These are phyloP conservation scores for Scytalopus superciliaris DNA, from an alignment of 2,113 vertebrate genomes.

Conservation along the genomic window DNA sequence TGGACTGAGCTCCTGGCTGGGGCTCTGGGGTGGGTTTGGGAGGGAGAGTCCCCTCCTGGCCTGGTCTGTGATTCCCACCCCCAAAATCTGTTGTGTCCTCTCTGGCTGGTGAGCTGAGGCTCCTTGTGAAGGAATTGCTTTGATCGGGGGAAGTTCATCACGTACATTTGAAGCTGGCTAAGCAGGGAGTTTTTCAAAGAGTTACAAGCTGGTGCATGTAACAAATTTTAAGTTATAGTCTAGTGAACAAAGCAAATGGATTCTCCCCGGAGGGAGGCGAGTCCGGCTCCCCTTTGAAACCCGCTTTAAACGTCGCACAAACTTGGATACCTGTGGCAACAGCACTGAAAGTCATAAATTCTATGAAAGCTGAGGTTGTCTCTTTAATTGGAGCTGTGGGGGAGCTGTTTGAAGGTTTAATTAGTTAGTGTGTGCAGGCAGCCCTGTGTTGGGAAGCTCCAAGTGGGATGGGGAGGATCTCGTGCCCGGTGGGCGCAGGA, in stretches of 20 bases:
- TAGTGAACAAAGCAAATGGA: slow-evolving; percentile 42
- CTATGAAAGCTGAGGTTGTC: neutral
- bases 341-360: slow-evolving; percentile 45
- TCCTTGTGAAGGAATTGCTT: slow-evolving; percentile 20
- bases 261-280: slow-evolving; percentile 48
- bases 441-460: neutral
- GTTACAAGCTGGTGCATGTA: slow-evolving; percentile 58
- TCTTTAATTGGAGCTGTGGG: slow-evolving; percentile 33
- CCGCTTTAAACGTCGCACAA: neutral
- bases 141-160: slow-evolving; percentile 38
- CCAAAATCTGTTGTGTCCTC: neutral
- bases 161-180: slow-evolving; percentile 26
- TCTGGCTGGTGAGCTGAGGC: neutral
- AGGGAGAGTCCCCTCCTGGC: neutral
- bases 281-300: slow-evolving; percentile 48
- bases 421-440: neutral
- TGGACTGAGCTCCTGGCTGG: neutral
- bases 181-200: slow-evolving; percentile 36
- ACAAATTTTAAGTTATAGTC: slow-evolving; percentile 24
- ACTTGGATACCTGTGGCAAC: slow-evolving; percentile 59
- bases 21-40: neutral
- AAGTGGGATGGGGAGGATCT: neutral
- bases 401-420: slow-evolving; percentile 38
- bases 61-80: neutral
- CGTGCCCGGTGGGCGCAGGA: neutral